These are phyloP conservation scores for Sternotherus odoratus DNA, from an alignment of 2,797 vertebrate species.

Conservation along the genomic window DNA sequence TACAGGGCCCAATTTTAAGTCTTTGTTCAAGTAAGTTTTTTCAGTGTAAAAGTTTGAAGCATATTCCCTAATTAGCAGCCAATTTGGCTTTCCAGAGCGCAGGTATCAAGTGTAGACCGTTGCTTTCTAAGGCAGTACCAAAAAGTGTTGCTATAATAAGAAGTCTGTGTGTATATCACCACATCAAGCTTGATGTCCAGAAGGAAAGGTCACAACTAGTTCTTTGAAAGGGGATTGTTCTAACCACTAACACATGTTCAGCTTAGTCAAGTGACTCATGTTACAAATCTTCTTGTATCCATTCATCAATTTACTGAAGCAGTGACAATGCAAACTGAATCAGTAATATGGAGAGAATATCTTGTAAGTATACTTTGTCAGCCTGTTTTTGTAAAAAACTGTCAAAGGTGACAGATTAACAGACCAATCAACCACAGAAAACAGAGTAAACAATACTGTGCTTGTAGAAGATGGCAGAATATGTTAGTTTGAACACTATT, in stretches of 20 bases:
- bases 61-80: background rate
- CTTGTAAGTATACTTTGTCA: background rate
- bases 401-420: background rate
- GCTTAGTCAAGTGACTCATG: background rate
- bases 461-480: background rate
- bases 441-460: background rate
- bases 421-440: background rate
- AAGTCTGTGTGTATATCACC: background rate
- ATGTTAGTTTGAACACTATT: background rate
- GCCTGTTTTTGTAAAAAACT: background rate
- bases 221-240: background rate
- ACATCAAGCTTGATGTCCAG: background rate
- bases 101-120: background rate
- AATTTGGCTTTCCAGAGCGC: background rate
- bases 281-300: background rate
- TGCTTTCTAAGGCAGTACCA: conserved; percentile 14
- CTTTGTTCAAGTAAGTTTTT: background rate
- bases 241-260: background rate
- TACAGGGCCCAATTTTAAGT: background rate
- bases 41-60: background rate
- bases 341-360: background rate
- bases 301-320: background rate
- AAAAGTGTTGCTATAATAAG: background rate
- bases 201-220: background rate
- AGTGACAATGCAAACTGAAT: background rate